A percentile compares a stretch with the other conserved stretches of the same genome.
Conservation (phyloP, 2,113 vertebrate genomes). For the Takifugu bimaculatus region DNA sequence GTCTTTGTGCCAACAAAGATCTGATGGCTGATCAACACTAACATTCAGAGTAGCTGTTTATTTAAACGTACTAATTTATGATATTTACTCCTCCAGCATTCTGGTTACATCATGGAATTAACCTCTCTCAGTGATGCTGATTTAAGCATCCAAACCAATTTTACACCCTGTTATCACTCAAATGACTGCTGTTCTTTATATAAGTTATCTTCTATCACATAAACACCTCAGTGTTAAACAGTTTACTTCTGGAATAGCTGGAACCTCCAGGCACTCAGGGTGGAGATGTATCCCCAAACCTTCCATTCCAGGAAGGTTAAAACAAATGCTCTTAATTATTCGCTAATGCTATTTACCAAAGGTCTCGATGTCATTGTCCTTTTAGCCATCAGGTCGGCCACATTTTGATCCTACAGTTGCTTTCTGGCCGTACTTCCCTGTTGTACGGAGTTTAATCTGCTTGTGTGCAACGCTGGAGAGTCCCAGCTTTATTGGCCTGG, state of each 20-base stretch:
- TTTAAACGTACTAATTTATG: constrained; percentile 10
- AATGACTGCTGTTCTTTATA: neutral
- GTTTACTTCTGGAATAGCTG: constrained; percentile 16
- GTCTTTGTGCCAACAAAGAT: neutral
- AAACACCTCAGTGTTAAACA: constrained; percentile 15
- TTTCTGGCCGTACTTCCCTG: constrained; percentile 10
- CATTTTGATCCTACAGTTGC: neutral
- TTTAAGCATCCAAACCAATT: no score
- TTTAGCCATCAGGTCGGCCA: neutral
- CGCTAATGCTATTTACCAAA: constrained; percentile 25
- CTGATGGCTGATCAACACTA: no score
- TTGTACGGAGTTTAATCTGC: constrained; percentile 33
- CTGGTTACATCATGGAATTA: neutral
- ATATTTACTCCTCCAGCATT: neutral
- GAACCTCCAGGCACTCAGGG: constrained; percentile 8
- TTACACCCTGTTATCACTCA: no score
- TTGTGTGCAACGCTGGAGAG: constrained; percentile 41
- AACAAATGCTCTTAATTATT: constrained; percentile 33
- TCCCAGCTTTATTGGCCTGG: constrained; percentile 29
- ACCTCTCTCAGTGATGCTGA: no score
- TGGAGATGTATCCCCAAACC: constrained; percentile 22
- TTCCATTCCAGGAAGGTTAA: constrained; percentile 3
- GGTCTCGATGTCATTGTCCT: constrained; percentile 10
- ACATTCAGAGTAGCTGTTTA: constrained; percentile 22
- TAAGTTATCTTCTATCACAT: neutral